Evolutionary conservation across 2,888 invertebrate genomes (phyloP), one percentile per base, ranked within the genome.

Genomic region (Chymomyza caudatula): DNA sequence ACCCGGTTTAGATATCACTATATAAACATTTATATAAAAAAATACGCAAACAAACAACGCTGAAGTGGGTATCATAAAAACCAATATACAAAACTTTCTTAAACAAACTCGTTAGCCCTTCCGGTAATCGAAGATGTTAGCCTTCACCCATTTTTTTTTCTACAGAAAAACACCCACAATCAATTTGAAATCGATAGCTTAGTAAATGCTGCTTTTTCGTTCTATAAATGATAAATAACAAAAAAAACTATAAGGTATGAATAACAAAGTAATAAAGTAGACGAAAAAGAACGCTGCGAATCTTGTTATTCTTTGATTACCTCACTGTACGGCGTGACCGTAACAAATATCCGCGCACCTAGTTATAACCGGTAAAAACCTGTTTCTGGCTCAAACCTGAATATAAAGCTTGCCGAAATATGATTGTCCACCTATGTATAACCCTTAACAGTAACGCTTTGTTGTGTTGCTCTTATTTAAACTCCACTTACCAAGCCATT

Each of bases 401-500:
- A 67, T 47, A 51, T 44, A 15, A 69, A 65, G 2, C 2, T 29
- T 29, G 8, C 29, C 29, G 29, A 29, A 29, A 4, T 29, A 29
- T 29, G 29, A 29, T n/a, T n/a, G n/a, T n/a, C n/a, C n/a, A 8
- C 4, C 29, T 11, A 1, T 4, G 29, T 11, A 37, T 37, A 37
- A 37, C 29, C 29, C 29, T 37, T 37, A n/a, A 37, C 29, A 37
- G 1, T 37, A 37, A 8, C 4, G 29, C 29, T 29, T 29, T 29
- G 2, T 6, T 29, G 29, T 3, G 6, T 25, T 25, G 25, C 25
- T 3, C 25, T 25, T 25, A 25, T 5, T 25, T 20, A 17, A 22
- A 6, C 25, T 49, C 53, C 57, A 91, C 92, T 92, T 82, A 95
- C 94, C 91, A 98, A 88, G 69, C 98, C 98, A 91, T 98, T 98